Conservation (phyloP, 2,797 vertebrate species). For the Sciurus carolinensis region DNA sequence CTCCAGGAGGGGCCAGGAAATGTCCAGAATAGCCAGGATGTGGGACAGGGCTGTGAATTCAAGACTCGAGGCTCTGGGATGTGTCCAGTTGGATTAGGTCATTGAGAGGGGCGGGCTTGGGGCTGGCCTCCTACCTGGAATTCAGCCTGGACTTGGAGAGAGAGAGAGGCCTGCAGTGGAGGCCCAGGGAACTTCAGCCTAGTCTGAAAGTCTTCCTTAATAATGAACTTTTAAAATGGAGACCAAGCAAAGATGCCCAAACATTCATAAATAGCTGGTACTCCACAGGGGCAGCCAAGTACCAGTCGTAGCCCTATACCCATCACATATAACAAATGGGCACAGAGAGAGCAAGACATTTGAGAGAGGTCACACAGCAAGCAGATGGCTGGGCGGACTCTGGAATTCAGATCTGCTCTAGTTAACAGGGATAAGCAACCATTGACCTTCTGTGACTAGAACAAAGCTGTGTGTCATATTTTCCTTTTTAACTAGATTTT, state of each 20-base stretch:
- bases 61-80: not conserved
- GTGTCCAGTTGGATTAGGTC: not conserved
- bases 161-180: not conserved
- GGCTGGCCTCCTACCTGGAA: not conserved
- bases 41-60: not conserved
- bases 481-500: not conserved
- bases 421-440: too few species aligned
- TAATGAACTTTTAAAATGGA: not conserved
- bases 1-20: not conserved
- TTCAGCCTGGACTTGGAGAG: not conserved
- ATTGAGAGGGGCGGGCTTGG: not conserved
- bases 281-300: not conserved
- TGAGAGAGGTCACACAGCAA: slow-evolving; percentile 6
- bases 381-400: too few species aligned
- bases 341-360: slow-evolving; percentile 31
- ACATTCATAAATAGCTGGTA: not conserved
- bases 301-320: not conserved
- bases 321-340: not conserved
- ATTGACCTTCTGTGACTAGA: not conserved
- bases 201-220: not conserved
- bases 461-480: not conserved
- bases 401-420: not conserved
- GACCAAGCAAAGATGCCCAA: not conserved
- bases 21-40: rapidly evolving
- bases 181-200: not conserved